Base-by-base conservation (phyloP, 2,797 vertebrate genomes). In the Enteromius paludinosus region DNA sequence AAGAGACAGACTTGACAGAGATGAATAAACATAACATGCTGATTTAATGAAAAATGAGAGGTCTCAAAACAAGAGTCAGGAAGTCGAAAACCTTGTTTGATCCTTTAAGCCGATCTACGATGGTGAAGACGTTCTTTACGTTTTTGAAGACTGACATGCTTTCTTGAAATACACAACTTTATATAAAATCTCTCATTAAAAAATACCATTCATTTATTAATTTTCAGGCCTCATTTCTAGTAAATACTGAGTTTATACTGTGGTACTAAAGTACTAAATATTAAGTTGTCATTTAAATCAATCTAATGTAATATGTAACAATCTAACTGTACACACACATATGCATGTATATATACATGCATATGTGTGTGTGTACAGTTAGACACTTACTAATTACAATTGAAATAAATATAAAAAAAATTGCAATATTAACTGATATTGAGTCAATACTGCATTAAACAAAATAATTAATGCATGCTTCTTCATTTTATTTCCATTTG, bases 11-110 rank as follows among this genome's bases (percentile, higher is more conserved):
- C 45, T 49, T 83, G 74, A 78, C 43, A 82, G 64, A 72, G 41
- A 83, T 80, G 75, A 68, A 82, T 82, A 84, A 86, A 86, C 68
- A 74, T 61, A 73, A 38, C 56, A 70, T 83, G 64, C 81, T 61
- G 61, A 77, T 81, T 79, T 87, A 54, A 85, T 64, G 15, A 38
- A 43, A 72, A 86, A 77, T 68, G 79, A 70, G 70, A 54, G 69
- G 70, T 52, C 75, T 64, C 45, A 10, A 62, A 79, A 65, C 66
- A 54, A 76, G 66, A 66, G 54, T 47, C 69, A 41, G 41, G 47
- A 35, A 61, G n/a, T 45, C 41, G 18, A 15, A 76, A 62, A 47
- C 69, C 15, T 41, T 15, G 41, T 56, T 73, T 84, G 54, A 85
- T 85, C 61, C 20, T n/a, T 78, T 49, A 15, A 33, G 83, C 41